A percentile compares a stretch with the other conserved stretches of the same genome.
phyloP scores from a whole-genome alignment of 2,888 invertebrate species.

The Clistopyga incitator region DNA sequence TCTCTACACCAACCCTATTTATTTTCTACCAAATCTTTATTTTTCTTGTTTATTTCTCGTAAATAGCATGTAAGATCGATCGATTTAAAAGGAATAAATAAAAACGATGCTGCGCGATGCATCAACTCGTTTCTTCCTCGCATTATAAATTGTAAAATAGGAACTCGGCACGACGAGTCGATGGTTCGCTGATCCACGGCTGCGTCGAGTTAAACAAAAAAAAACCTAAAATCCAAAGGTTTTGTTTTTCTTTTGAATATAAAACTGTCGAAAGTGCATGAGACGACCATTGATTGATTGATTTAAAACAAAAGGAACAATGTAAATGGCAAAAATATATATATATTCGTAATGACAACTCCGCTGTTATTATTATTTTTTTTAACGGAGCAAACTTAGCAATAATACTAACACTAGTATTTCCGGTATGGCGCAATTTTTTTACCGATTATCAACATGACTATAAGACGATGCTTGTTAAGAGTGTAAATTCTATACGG shows the following conservation, averaged over 20 bases:
- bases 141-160: slow-evolving; percentile 65
- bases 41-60: slow-evolving; percentile 50
- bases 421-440: slow-evolving; percentile 64
- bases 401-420: slow-evolving; percentile 64
- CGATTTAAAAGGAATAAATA: slow-evolving; percentile 56
- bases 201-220: slow-evolving; percentile 17
- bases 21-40: slow-evolving; percentile 53
- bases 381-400: slow-evolving; percentile 56
- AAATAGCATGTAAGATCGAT: slow-evolving; percentile 72
- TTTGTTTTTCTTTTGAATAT: slow-evolving; percentile 45
- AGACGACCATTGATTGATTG: slow-evolving; percentile 31
- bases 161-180: slow-evolving; percentile 50
- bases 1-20: slow-evolving; percentile 54
- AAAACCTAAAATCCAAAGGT: slow-evolving; percentile 33
- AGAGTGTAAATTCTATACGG: slow-evolving; percentile 79
- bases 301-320: slow-evolving; percentile 24
- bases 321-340: slow-evolving; percentile 33
- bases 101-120: slow-evolving; percentile 55
- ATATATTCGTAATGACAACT: slow-evolving; percentile 23
- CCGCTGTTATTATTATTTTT: slow-evolving; percentile 56
- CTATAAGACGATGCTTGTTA: slow-evolving; percentile 77
- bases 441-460: slow-evolving; percentile 72
- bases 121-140: slow-evolving; percentile 46
- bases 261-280: slow-evolving; percentile 33
- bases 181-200: slow-evolving; percentile 30